phyloP scores from a whole-genome alignment of 2,888 invertebrate species.

The Luperina testacea region DNA sequence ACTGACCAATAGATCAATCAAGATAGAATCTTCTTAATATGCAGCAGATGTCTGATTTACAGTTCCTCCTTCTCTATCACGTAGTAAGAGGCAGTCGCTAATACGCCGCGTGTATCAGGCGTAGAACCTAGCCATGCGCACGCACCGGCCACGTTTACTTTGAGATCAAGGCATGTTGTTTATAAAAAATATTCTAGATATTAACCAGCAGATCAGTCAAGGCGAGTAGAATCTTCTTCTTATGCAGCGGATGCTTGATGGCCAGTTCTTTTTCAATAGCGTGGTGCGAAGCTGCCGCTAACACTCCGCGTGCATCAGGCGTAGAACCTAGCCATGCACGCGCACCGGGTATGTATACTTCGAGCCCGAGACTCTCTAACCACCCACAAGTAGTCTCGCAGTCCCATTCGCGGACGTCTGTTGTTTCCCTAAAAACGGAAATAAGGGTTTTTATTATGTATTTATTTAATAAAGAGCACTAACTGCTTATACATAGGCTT shows the following conservation, averaged over 20 bases:
- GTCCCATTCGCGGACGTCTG: conserved; percentile 95
- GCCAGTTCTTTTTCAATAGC: conserved; percentile 97
- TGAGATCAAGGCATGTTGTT: conserved; percentile 80
- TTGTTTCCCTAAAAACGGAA: conserved; percentile 87
- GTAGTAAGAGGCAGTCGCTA: conserved; percentile 93
- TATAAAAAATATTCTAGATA: no score
- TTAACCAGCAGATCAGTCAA: conserved; percentile 78
- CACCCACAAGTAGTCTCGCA: conserved; percentile 95
- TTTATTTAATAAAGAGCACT: not conserved
- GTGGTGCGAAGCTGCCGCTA: conserved; percentile 93
- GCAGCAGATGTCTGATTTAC: conserved; percentile 92
- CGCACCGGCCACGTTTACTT: conserved; percentile 94
- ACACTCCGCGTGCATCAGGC: conserved; percentile 89
- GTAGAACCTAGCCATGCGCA: conserved; percentile 96
- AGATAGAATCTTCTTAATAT: conserved; percentile 92
- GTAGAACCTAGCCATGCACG: conserved; percentile 96
- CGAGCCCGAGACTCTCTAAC: conserved; percentile 94
- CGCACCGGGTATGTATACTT: conserved; percentile 94
- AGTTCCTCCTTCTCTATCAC: conserved; percentile 96
- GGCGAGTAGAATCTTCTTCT: conserved; percentile 94
- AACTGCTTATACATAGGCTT: not conserved
- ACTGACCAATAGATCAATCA: conserved; percentile 76
- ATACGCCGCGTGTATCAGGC: conserved; percentile 89
- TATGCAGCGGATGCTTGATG: conserved; percentile 91
- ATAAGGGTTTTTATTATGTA: not conserved